These are phyloP conservation scores for Silurus meridionalis DNA, from an alignment of 2,113 vertebrate species.

Conservation along the genomic window DNA sequence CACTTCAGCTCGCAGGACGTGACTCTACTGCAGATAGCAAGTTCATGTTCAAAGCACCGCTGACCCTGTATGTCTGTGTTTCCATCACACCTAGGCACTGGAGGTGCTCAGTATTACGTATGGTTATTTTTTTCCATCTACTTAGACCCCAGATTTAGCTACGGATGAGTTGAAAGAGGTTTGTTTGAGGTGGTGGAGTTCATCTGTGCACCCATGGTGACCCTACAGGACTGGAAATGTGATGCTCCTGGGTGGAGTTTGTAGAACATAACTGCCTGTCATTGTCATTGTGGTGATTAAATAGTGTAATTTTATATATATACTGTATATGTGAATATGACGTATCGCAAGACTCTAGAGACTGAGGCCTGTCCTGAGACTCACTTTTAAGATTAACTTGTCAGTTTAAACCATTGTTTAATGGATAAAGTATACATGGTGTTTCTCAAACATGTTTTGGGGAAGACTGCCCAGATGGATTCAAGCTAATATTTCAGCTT, in stretches of 20 bases:
- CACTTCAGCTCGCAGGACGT: constrained; percentile 26
- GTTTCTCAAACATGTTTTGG: neutral
- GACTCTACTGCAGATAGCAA: neutral
- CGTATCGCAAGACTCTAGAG: no score
- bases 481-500: neutral
- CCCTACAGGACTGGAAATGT: neutral
- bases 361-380: no score
- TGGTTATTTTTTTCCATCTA: neutral
- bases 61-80: neutral
- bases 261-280: constrained; percentile 28
- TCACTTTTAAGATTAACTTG: no score
- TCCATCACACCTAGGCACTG: neutral
- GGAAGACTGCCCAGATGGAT: neutral
- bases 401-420: no score
- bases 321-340: no score
- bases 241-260: neutral
- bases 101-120: neutral
- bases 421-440: neutral
- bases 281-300: constrained; percentile 51
- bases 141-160: neutral
- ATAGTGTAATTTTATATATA: neutral
- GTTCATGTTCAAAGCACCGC: constrained; percentile 13
- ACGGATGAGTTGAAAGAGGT: neutral
- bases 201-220: neutral
- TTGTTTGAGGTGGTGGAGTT: neutral